Evolutionary conservation across 2,888 invertebrate genomes (phyloP).

Genomic region (Pomacea canaliculata): DNA sequence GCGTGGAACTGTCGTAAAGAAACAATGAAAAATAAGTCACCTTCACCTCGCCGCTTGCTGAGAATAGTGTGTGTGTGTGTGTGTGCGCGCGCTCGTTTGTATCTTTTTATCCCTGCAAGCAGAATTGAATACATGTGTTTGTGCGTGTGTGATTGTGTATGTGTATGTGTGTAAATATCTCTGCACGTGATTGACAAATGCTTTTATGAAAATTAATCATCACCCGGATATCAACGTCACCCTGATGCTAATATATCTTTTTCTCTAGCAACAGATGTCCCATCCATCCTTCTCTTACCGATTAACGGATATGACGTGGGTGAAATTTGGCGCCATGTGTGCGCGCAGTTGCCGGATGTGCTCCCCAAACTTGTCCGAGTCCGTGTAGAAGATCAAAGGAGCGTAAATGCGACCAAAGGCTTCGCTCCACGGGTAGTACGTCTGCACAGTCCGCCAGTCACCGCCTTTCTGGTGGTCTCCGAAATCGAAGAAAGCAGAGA

Average conservation of each 20-base stretch:
- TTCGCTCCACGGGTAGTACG: not conserved
- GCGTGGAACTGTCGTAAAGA: not conserved
- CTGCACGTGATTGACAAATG: not conserved
- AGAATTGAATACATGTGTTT: not conserved
- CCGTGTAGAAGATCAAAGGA: not conserved
- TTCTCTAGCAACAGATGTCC: not conserved
- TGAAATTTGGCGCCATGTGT: not conserved
- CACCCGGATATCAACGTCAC: too few relatives aligned
- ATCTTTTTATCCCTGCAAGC: too few relatives aligned
- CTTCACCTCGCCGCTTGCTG: too few relatives aligned
- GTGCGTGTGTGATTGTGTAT: not conserved
- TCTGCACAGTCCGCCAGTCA: not conserved
- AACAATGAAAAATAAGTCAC: not conserved
- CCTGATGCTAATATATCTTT: too few relatives aligned
- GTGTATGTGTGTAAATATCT: not conserved
- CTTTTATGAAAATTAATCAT: too few relatives aligned
- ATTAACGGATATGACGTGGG: not conserved
- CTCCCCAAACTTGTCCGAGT: not conserved
- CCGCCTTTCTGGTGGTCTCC: not conserved
- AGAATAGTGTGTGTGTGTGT: too few relatives aligned
- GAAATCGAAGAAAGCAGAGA: not conserved
- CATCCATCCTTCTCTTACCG: not conserved
- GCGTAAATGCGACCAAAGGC: not conserved
- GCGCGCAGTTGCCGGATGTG: not conserved
- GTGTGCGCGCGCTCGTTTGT: too few relatives aligned